Percentiles rank a stretch among this genome's conserved stretches.
Evolutionary conservation across 2,113 vertebrate genomes (phyloP).

Genomic region (Sigmodon hispidus): DNA sequence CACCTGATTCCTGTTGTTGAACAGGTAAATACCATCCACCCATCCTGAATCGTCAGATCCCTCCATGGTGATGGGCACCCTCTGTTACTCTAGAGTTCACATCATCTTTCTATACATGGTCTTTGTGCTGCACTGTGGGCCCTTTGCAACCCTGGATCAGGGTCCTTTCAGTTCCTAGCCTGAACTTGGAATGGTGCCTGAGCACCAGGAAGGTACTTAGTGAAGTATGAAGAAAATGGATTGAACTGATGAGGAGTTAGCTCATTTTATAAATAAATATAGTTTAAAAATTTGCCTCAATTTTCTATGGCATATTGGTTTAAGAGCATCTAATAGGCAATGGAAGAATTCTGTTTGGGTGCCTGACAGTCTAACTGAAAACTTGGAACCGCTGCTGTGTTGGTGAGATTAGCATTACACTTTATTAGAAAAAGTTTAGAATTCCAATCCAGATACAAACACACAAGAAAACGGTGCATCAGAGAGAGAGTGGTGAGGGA

Average conservation of each 20-base stretch:
- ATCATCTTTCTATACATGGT: neutral
- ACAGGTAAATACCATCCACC: neutral
- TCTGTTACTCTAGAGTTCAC: neutral
- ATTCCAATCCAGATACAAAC: neutral
- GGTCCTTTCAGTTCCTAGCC: neutral
- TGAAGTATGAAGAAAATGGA: neutral
- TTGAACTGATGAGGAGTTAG: neutral
- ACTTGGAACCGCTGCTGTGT: neutral
- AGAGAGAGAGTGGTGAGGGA: neutral
- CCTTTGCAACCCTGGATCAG: neutral
- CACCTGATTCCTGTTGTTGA: neutral
- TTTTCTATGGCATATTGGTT: neutral
- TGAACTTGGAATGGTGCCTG: neutral
- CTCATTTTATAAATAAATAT: constrained; percentile 27
- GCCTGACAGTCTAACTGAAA: neutral
- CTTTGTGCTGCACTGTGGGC: neutral
- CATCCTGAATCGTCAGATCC: neutral
- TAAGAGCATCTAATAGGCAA: neutral
- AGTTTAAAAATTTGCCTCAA: neutral
- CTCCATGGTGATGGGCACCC: neutral
- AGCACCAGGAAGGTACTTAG: neutral
- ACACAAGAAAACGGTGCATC: neutral
- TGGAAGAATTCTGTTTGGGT: constrained; percentile 24
- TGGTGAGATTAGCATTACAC: constrained; percentile 7
- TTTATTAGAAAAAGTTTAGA: constrained; percentile 7